Conservation (phyloP, 2,113 vertebrate species). For the Antechinus stuartii region DNA sequence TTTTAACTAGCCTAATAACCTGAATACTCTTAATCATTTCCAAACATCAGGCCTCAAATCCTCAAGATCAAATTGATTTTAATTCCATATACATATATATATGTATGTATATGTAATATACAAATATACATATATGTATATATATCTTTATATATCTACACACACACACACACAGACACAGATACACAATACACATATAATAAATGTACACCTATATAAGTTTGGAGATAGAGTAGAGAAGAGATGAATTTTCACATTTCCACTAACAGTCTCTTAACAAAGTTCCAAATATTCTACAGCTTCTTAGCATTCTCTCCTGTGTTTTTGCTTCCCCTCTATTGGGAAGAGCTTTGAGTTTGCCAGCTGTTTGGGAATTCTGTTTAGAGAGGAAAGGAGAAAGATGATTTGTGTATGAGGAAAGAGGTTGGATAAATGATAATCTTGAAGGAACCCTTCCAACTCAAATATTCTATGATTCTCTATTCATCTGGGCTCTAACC, state of each 20-base stretch:
- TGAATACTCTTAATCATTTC: not conserved
- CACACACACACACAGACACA: not conserved
- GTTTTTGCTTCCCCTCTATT: not conserved
- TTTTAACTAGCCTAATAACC: not conserved
- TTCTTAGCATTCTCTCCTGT: not conserved
- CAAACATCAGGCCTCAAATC: not conserved
- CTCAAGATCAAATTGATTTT: not conserved
- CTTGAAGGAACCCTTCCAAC: not conserved
- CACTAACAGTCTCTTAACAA: not conserved
- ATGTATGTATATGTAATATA: not conserved
- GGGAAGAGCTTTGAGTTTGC: not conserved
- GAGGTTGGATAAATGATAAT: not conserved
- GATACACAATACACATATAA: too few relatives aligned
- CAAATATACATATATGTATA: too few relatives aligned
- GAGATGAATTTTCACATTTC: not conserved
- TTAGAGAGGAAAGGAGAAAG: not conserved
- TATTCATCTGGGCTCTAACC: not conserved
- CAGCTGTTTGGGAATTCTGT: not conserved
- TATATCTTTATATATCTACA: too few relatives aligned
- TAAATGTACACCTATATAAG: not conserved
- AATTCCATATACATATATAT: not conserved
- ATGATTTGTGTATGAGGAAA: not conserved
- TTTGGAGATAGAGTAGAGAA: not conserved
- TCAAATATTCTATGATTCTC: not conserved
- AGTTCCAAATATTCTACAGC: not conserved